phyloP scores from a whole-genome alignment of 2,113 vertebrate species.

The Murina feae region DNA sequence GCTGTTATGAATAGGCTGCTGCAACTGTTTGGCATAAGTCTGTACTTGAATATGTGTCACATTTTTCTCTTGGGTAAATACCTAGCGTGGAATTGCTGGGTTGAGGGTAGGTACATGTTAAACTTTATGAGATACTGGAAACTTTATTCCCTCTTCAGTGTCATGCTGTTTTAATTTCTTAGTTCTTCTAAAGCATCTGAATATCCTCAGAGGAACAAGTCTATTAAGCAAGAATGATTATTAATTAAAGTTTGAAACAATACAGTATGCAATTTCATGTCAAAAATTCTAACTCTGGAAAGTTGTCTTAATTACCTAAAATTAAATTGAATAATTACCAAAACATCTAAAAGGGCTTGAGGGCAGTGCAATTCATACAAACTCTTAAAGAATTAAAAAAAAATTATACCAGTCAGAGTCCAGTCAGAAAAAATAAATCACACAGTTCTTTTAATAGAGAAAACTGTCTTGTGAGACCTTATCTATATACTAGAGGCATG shows the following conservation, averaged over 20 bases:
- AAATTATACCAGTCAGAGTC: not conserved
- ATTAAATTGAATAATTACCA: conserved; percentile 55
- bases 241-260: conserved; percentile 52
- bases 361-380: conserved; percentile 20
- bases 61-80: not conserved
- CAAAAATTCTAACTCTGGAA: conserved; percentile 1
- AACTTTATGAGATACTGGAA: not conserved
- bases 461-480: not conserved
- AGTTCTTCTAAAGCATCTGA: conserved; percentile 6
- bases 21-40: not conserved
- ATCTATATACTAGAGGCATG: too few relatives aligned
- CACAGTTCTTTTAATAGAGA: not conserved
- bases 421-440: not conserved
- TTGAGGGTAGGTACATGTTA: not conserved
- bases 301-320: conserved; percentile 54
- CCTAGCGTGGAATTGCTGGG: not conserved
- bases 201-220: conserved; percentile 1
- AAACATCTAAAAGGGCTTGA: conserved; percentile 2
- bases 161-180: not conserved
- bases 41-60: not conserved
- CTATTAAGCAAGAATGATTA: conserved; percentile 30
- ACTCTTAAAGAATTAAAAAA: not conserved
- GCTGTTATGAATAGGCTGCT: not conserved
- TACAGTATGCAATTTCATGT: conserved; percentile 20
- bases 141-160: not conserved